These are phyloP conservation scores for Lobophora halterata DNA, from an alignment of 2,888 invertebrate species.

Conservation along the genomic window DNA sequence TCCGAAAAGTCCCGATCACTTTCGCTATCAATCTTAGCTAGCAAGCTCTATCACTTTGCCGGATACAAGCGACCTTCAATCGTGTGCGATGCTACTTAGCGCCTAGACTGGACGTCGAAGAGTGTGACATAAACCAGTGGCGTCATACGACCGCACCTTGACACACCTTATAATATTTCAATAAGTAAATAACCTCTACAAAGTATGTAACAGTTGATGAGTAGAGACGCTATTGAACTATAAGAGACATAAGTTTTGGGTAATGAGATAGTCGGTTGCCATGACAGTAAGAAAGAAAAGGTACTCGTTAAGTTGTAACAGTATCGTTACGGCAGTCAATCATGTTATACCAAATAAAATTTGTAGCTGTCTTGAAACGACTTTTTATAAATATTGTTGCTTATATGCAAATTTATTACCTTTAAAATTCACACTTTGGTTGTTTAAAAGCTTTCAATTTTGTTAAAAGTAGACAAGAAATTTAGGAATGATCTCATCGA, in stretches of 20 bases:
- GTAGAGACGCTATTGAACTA: too few relatives aligned
- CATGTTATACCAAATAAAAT: too few relatives aligned
- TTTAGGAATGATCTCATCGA: slow-evolving; percentile 2
- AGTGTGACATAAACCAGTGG: slow-evolving; percentile 70
- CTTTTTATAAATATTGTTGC: too few relatives aligned
- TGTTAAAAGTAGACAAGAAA: neutral
- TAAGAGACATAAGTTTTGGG: too few relatives aligned
- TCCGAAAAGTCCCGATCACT: slow-evolving; percentile 16
- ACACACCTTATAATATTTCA: slow-evolving; percentile 47
- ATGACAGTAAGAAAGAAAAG: too few relatives aligned
- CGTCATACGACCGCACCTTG: slow-evolving; percentile 70
- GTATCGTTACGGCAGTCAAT: too few relatives aligned
- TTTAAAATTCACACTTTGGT: too few relatives aligned
- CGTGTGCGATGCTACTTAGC: slow-evolving; percentile 62
- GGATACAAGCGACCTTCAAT: slow-evolving; percentile 69
- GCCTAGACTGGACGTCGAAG: slow-evolving; percentile 54
- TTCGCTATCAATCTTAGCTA: slow-evolving; percentile 21
- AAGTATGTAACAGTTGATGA: too few relatives aligned
- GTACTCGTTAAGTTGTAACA: too few relatives aligned
- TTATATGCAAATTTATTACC: too few relatives aligned
- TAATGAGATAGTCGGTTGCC: too few relatives aligned
- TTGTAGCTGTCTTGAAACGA: too few relatives aligned
- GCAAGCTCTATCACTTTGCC: slow-evolving; percentile 31
- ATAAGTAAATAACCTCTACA: slow-evolving; percentile 3
- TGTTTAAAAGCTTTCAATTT: neutral